Base-by-base conservation (phyloP, 2,797 vertebrate species). In the Poeciliopsis paucimaculata region DNA sequence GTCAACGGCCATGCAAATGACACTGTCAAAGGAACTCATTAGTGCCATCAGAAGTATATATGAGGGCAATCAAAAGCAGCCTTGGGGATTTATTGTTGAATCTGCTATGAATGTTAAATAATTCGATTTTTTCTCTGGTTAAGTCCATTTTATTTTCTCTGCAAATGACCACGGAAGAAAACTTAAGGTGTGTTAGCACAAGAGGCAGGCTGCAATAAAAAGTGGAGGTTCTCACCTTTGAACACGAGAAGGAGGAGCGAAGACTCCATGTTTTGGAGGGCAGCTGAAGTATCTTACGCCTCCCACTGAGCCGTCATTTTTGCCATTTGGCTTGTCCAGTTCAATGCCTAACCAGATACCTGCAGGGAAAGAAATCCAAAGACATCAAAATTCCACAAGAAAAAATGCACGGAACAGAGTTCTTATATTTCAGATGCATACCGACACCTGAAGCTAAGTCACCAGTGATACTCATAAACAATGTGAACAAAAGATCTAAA, bases 281-380 rank as follows among this genome's bases (percentile, higher is more conserved):
- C 98, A 99, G 77, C 91, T 97, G 91, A 99, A 99, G 92, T 99
- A 99, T 84, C 96, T 96, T 78, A 98, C 94, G 0, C 97, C 98
- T 83, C 96, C 97, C 72, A 99, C 97, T 0, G 97, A 98, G 5
- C 98, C 98, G 1, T 99, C 96, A 0, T 99, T 99, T 95, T 99
- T 99, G 78, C 98, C 98, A 0, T 97, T 97, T 26, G 97, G 97
- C 80, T 97, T 98, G 91, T 99, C 98, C 91, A 99, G 91, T 86
- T 98, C 98, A 46, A 99, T 96, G 64, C 98, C 98, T 77, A 98
- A 96, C 98, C 98, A 99, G 85, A 97, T 92, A 0, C 98, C 98
- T 97, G 90, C 49, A 84, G 51, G 77, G 68, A 86, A 78, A 76
- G 0, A 82, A 18, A 72, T 12, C 77, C 43, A 78, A 9, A 46